Evolutionary conservation across 2,888 invertebrate genomes (phyloP).

Genomic region (Heterodera filipjevi): DNA sequence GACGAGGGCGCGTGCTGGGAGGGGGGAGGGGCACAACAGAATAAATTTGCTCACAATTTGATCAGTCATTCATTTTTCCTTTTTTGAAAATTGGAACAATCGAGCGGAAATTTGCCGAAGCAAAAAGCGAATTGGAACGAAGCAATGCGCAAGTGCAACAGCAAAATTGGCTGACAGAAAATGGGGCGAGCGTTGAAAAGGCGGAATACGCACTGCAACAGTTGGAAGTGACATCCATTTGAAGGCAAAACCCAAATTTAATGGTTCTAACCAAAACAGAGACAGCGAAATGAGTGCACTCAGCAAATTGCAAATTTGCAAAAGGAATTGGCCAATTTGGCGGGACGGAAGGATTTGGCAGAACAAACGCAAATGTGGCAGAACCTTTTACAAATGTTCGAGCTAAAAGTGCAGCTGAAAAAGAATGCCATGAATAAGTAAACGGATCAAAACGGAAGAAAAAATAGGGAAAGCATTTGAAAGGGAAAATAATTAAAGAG

Average conservation of each 20-base stretch:
- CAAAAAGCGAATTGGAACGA: slow-evolving; percentile 31
- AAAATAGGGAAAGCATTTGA: not conserved
- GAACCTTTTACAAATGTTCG: slow-evolving; percentile 43
- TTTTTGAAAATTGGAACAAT: slow-evolving; percentile 31
- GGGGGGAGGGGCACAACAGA: not conserved
- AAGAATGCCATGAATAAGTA: slow-evolving; percentile 9
- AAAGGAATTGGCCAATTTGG: slow-evolving; percentile 26
- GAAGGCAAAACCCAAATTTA: not conserved
- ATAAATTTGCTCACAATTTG: not conserved
- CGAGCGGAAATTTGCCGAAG: slow-evolving; percentile 36
- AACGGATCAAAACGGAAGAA: not conserved
- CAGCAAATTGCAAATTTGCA: slow-evolving; percentile 25
- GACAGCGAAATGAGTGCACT: slow-evolving; percentile 27
- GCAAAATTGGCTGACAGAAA: slow-evolving; percentile 41
- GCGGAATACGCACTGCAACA: slow-evolving; percentile 23
- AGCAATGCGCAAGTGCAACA: slow-evolving; percentile 25
- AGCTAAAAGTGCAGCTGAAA: slow-evolving; percentile 39
- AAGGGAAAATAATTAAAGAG: not conserved
- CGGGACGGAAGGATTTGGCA: slow-evolving; percentile 26
- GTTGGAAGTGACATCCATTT: not conserved
- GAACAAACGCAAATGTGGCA: slow-evolving; percentile 48
- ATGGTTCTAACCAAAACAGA: slow-evolving; percentile 13
- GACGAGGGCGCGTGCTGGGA: slow-evolving; percentile 19
- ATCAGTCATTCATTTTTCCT: not conserved
- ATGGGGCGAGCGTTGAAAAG: slow-evolving; percentile 30